phyloP scores from a whole-genome alignment of 35 echinoderm and acorn worm genomes.

The Lytechinus variegatus region DNA sequence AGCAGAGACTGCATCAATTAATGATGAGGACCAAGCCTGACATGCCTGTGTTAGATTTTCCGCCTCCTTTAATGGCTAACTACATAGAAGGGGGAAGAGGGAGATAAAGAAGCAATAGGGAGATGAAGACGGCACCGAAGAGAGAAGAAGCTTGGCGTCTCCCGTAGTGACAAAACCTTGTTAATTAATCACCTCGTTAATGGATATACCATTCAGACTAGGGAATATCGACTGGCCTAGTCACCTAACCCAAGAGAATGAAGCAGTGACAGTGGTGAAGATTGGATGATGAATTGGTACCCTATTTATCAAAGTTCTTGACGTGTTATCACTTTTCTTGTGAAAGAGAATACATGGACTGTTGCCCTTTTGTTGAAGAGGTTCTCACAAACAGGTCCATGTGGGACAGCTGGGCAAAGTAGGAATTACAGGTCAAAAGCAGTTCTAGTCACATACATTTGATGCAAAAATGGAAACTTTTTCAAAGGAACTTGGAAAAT shows the following conservation, averaged over 20 bases:
- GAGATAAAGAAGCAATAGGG: background rate
- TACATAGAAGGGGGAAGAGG: background rate
- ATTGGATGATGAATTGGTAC: background rate
- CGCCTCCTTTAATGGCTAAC: conserved; percentile 1
- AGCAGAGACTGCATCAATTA: background rate
- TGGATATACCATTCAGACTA: background rate
- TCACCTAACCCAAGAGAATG: background rate
- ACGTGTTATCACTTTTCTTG: background rate
- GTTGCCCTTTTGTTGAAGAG: background rate
- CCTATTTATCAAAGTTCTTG: background rate
- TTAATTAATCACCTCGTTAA: conserved; percentile 46
- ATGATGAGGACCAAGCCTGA: background rate
- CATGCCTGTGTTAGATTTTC: background rate
- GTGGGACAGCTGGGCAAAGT: too few species aligned
- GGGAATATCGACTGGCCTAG: background rate
- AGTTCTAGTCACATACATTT: too few species aligned
- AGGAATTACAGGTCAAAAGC: too few species aligned
- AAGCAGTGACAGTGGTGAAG: background rate
- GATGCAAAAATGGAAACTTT: too few species aligned
- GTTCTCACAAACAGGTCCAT: too few species aligned
- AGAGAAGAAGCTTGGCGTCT: conserved; percentile 18
- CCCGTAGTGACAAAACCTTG: conserved; percentile 7
- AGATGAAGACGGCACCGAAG: background rate
- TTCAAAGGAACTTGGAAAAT: too few species aligned
- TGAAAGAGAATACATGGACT: background rate